Conservation (phyloP, 2,113 vertebrate genomes). For the Paramormyrops kingsleyae region DNA sequence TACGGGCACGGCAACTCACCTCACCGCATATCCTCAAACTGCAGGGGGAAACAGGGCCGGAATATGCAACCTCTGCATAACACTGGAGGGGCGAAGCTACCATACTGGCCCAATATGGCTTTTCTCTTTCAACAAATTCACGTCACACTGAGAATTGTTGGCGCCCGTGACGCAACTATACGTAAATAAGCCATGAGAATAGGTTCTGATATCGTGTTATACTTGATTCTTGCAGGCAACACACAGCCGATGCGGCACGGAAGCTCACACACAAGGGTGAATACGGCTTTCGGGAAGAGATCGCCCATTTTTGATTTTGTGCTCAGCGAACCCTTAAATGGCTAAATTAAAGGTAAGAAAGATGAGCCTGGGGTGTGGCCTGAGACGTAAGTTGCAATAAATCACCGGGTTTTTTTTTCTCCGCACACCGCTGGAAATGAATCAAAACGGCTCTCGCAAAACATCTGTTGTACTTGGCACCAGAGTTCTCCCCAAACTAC, state of each 20-base stretch:
- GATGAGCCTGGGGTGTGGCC: not conserved
- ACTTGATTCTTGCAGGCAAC: not conserved
- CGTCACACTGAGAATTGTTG: not conserved
- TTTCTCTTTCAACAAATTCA: not conserved
- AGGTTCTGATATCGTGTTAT: not conserved
- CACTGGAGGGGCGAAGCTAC: not conserved
- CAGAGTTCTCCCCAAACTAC: constrained; percentile 6
- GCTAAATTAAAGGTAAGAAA: not conserved
- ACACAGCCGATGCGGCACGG: not conserved
- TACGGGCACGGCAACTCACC: not conserved
- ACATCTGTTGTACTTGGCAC: constrained; percentile 19
- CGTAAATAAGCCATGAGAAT: not conserved
- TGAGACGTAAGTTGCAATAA: not conserved
- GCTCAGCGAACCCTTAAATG: not conserved
- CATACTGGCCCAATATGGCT: not conserved
- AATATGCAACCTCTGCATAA: not conserved
- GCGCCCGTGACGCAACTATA: not conserved
- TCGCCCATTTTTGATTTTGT: not conserved
- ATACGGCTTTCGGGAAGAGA: not conserved
- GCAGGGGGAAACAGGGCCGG: not conserved
- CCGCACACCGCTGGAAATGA: constrained; percentile 4
- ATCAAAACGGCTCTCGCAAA: constrained; percentile 10
- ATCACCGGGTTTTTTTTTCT: not conserved
- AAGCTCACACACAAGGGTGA: not conserved
- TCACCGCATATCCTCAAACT: not conserved